phyloP scores from a whole-genome alignment of 2,797 vertebrate species.

The Carapus acus region DNA sequence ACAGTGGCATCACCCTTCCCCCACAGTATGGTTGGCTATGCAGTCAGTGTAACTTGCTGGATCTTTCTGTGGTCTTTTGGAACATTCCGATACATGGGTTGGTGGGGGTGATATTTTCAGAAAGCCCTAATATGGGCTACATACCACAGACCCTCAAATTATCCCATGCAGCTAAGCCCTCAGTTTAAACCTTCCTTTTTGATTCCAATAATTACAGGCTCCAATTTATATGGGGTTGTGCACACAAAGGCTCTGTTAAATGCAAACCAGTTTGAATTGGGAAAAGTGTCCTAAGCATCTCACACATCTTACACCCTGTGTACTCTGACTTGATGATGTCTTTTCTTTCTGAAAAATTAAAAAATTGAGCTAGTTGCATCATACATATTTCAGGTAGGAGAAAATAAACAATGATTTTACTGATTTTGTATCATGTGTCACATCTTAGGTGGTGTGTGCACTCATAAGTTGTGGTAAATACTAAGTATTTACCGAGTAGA shows the following conservation, averaged over 20 bases:
- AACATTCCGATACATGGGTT: conserved; percentile 80
- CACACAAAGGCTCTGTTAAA: conserved; percentile 83
- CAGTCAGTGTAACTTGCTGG: conserved; percentile 67
- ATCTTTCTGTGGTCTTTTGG: conserved; percentile 76
- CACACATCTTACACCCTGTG: conserved; percentile 77
- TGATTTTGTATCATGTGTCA: conserved; percentile 52
- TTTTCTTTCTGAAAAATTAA: conserved; percentile 68
- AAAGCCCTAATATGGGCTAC: conserved; percentile 83
- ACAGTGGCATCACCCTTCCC: conserved; percentile 31
- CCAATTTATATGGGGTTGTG: conserved; percentile 80
- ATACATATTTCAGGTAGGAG: conserved; percentile 64
- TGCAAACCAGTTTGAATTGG: conserved; percentile 83
- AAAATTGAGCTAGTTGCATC: conserved; percentile 69
- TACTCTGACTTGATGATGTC: conserved; percentile 81
- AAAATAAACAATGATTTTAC: conserved; percentile 64
- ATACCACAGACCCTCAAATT: conserved; percentile 89
- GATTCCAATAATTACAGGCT: conserved; percentile 86
- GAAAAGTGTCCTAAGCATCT: conserved; percentile 76
- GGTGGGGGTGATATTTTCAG: conserved; percentile 82
- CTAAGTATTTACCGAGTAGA: no score
- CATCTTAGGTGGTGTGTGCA: conserved; percentile 53
- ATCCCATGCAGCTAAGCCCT: conserved; percentile 83
- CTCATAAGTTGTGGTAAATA: conserved; percentile 50
- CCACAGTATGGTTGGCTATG: conserved; percentile 61
- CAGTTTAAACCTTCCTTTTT: conserved; percentile 86